A percentile compares a stretch with the other conserved stretches of the same genome.
These are phyloP conservation scores for Pseudomyrmex dendroicus DNA, from an alignment of 1,140 invertebrate species.

Conservation along the genomic window DNA sequence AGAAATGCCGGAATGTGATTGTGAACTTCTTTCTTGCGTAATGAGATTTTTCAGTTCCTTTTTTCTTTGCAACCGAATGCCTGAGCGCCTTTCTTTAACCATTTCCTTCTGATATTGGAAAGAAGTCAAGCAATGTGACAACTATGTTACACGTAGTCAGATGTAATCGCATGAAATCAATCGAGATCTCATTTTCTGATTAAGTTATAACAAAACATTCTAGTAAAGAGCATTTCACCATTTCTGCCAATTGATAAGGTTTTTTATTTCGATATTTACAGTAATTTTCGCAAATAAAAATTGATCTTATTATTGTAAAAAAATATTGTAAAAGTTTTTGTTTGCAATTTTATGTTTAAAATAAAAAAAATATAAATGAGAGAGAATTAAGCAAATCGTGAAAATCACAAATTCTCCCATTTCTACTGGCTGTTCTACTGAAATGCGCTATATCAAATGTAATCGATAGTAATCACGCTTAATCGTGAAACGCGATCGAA, in stretches of 20 bases:
- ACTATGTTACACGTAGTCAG: constrained; percentile 8
- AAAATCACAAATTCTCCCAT: not conserved
- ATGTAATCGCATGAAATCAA: not conserved
- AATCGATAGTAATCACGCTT: constrained; percentile 41
- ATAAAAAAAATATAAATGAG: not conserved
- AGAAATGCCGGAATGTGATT: constrained; percentile 45
- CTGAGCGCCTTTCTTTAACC: constrained; percentile 2
- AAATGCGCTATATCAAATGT: constrained; percentile 24
- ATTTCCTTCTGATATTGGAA: constrained; percentile 11
- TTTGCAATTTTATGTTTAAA: constrained; percentile 1
- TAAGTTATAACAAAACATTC: not conserved
- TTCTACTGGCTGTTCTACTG: not conserved
- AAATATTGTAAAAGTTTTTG: not conserved
- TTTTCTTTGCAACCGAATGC: not conserved
- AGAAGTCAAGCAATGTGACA: constrained; percentile 5
- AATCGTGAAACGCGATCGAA: constrained; percentile 34
- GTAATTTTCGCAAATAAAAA: not conserved
- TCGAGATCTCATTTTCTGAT: constrained; percentile 16
- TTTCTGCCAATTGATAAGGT: no score
- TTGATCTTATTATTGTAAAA: not conserved
- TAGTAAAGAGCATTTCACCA: no score
- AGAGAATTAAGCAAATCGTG: not conserved
- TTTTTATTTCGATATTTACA: not conserved
- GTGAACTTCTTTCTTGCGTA: constrained; percentile 45
- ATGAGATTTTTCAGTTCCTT: constrained; percentile 43